Conservation (phyloP, 2,797 vertebrate genomes). For the Oreochromis mossambicus region DNA sequence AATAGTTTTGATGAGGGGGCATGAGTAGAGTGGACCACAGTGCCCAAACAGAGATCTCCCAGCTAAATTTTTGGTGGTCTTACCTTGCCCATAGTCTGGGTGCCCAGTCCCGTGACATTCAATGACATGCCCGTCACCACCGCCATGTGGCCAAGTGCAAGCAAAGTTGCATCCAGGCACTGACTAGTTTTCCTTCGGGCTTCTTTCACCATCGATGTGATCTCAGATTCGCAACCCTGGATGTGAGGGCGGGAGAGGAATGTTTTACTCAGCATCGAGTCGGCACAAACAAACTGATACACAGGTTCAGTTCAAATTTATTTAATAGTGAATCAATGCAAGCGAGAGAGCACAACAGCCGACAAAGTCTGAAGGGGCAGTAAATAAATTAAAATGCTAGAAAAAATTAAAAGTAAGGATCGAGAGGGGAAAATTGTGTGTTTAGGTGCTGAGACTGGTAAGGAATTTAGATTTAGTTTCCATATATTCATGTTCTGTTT, state of each 20-base stretch:
- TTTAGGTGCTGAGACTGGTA: constrained; percentile 53
- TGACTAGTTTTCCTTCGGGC: constrained; percentile 78
- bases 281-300: constrained; percentile 18
- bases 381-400: constrained; percentile 61
- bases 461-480: constrained; percentile 66
- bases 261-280: constrained; percentile 14
- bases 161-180: constrained; percentile 71
- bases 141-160: constrained; percentile 75
- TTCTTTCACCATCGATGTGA: constrained; percentile 90
- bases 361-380: constrained; percentile 40
- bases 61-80: constrained; percentile 25
- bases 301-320: constrained; percentile 45
- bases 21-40: constrained; percentile 25
- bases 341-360: constrained; percentile 31
- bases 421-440: constrained; percentile 44
- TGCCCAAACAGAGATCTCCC: constrained; percentile 14
- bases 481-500: constrained; percentile 75
- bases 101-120: constrained; percentile 59
- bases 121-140: constrained; percentile 74
- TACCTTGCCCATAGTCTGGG: constrained; percentile 55
- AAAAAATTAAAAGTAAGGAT: constrained; percentile 32
- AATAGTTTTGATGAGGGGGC: constrained; percentile 8
- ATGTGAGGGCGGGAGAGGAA: background rate
- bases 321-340: constrained; percentile 47
- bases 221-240: constrained; percentile 93